Evolutionary conservation across 1,140 invertebrate genomes (phyloP), one percentile per base, ranked within the genome.

Genomic region (Luehdorfia chinensis): DNA sequence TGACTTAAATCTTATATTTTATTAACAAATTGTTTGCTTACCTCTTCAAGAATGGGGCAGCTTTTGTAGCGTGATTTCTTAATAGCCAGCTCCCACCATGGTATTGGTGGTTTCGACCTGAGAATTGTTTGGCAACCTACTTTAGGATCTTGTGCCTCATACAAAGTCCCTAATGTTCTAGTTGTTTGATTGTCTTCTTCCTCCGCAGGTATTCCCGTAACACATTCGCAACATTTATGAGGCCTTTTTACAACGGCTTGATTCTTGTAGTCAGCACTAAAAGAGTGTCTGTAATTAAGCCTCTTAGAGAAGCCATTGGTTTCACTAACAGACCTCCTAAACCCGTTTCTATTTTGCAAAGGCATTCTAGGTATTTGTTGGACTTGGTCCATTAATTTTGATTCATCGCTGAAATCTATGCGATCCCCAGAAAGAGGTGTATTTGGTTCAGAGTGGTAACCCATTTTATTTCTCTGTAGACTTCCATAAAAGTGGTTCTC

Each of bases 1-100:
- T n/a, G n/a, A n/a, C n/a, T n/a, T n/a, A n/a, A n/a, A n/a, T n/a
- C n/a, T n/a, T n/a, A n/a, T n/a, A n/a, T n/a, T n/a, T n/a, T n/a
- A n/a, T n/a, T n/a, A n/a, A 39, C 5, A 50, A 47, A 32, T 30
- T 50, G 54, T 50, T 55, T 63, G 64, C 66, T 59, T 59, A 81
- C 90, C 89, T 92, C 85, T 67, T 88, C 89, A 36, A 92, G 84
- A 47, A 90, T 88, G 18, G 93, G 93, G 68, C 92, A 94, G 64
- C 92, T 93, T 50, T 92, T 89, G 32, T 93, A 91, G 48, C 93
- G 88, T 46, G 89, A 92, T 46, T 92, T 90, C 50, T 90, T 91
- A 7, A 94, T 94, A 11, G 94, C 94, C 34, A 95, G 75, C 79
- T 95, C 94, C 92, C 94, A 95, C 94, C 94, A 95, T 0, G 94